Evolutionary conservation across 2,797 vertebrate species (phyloP), one percentile per base, ranked within the genome.

Genomic region (Echeneis naucrates): DNA sequence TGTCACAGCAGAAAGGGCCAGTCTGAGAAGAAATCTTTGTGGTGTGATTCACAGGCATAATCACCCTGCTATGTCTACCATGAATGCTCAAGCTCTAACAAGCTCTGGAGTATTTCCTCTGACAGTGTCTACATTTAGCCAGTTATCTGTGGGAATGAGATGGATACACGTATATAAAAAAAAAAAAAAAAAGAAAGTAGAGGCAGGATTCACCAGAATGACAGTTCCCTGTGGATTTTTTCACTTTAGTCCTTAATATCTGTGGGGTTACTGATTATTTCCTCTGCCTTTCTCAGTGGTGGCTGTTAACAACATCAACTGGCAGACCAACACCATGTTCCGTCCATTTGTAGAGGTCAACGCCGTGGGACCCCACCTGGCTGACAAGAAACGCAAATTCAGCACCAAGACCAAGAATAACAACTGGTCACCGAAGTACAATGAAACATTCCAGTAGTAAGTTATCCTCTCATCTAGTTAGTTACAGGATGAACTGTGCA

Each of bases 401-500:
- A 97, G 97, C 90, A 99, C 98, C 74, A 99, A 99, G 92, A 98
- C 98, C 75, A 99, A 99, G 93, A 99, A 98, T 88, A 99, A 99
- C 92, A 98, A 97, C 1, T 99, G 98, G 98, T 99, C 97, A 47
- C 98, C 98, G 68, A 99, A 99, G 91, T 99, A 98, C 92, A 99
- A 99, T 7, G 98, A 99, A 92, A 98, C 97, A 81, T 99, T 99
- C 93, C 97, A 98, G 74, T 99, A 98, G 98, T 99, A 94, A 99
- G 98, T 97, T 33, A 38, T 44, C 11, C 2, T 5, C 7, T 57
- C n/a, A 70, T n/a, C 0, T 0, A 13, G 1, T 72, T n/a, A 3
- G 19, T 30, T 51, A 66, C 23, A 68, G n/a, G n/a, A n/a, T n/a
- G n/a, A n/a, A n/a, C n/a, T n/a, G n/a, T n/a, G n/a, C n/a, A n/a